A percentile compares a stretch with the other conserved stretches of the same genome.
These are phyloP conservation scores for Nycteola revayana DNA, from an alignment of 2,888 invertebrate species.

Conservation along the genomic window DNA sequence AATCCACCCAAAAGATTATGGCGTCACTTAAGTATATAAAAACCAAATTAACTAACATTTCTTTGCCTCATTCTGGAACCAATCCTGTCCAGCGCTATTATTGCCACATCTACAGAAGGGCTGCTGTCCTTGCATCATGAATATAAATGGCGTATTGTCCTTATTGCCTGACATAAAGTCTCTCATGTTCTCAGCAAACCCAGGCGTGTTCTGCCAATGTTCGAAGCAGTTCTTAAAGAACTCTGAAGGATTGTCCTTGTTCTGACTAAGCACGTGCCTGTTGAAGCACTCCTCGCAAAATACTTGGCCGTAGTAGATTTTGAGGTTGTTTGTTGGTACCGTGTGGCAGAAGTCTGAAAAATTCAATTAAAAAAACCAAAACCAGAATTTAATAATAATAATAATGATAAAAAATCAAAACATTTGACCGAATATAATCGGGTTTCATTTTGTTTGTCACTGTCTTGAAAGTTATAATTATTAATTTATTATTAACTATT, in stretches of 20 bases:
- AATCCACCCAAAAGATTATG: too few species aligned
- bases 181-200: slow-evolving; percentile 59
- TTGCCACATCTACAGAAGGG: slow-evolving; percentile 54
- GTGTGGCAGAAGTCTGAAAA: slow-evolving; percentile 55
- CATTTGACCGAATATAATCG: too few species aligned
- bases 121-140: slow-evolving; percentile 61
- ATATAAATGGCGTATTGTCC: slow-evolving; percentile 54
- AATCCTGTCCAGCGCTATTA: slow-evolving; percentile 45
- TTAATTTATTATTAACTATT: too few species aligned
- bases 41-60: too few species aligned
- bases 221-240: slow-evolving; percentile 70
- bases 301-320: slow-evolving; percentile 73
- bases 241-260: slow-evolving; percentile 60
- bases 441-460: too few species aligned
- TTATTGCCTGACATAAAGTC: slow-evolving; percentile 57
- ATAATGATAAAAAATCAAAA: too few species aligned
- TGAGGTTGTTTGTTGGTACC: slow-evolving; percentile 54
- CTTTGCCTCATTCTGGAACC: slow-evolving; percentile 56
- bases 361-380: neutral
- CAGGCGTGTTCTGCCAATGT: slow-evolving; percentile 64
- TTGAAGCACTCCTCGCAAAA: slow-evolving; percentile 73
- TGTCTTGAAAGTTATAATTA: too few species aligned
- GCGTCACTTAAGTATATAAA: too few species aligned
- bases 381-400: too few species aligned
- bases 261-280: slow-evolving; percentile 54